Conservation (phyloP, 2,888 invertebrate genomes). For the Cabera pusaria region DNA sequence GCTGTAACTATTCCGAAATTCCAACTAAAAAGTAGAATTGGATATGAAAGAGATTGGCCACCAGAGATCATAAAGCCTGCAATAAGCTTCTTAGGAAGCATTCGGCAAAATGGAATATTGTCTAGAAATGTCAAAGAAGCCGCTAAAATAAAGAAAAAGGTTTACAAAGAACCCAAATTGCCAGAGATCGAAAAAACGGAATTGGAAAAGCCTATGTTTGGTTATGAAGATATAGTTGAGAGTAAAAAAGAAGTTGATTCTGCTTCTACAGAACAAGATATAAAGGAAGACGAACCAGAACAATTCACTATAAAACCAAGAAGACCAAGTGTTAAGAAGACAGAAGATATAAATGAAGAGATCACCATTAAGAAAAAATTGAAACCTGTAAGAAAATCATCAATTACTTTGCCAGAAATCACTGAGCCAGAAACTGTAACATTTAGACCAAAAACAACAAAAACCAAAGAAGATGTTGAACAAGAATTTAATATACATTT, state of each 20-base stretch:
- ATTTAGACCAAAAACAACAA: constrained; percentile 89
- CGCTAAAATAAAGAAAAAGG: constrained; percentile 83
- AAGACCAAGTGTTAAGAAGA: constrained; percentile 67
- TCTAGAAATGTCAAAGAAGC: constrained; percentile 89
- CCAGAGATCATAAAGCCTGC: constrained; percentile 79
- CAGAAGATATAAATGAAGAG: constrained; percentile 82
- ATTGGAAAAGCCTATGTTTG: constrained; percentile 82
- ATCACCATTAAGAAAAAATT: constrained; percentile 90
- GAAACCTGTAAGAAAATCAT: constrained; percentile 86
- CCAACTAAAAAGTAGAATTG: constrained; percentile 88
- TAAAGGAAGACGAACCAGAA: constrained; percentile 60
- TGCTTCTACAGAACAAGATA: constrained; percentile 38
- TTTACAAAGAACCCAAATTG: constrained; percentile 80
- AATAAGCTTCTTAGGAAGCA: constrained; percentile 79
- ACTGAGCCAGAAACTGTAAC: constrained; percentile 91
- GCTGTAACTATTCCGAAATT: constrained; percentile 84
- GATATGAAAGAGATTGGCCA: constrained; percentile 84
- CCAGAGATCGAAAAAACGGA: constrained; percentile 80
- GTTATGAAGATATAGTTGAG: constrained; percentile 73
- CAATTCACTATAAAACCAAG: constrained; percentile 69
- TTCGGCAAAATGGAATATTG: constrained; percentile 86
- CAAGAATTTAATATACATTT: constrained; percentile 94
- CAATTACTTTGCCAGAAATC: constrained; percentile 87
- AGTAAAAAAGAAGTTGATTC: constrained; percentile 50
- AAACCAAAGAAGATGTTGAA: constrained; percentile 93